phyloP scores from a whole-genome alignment of 1,140 invertebrate species.

The Oreohelix idahoensis region DNA sequence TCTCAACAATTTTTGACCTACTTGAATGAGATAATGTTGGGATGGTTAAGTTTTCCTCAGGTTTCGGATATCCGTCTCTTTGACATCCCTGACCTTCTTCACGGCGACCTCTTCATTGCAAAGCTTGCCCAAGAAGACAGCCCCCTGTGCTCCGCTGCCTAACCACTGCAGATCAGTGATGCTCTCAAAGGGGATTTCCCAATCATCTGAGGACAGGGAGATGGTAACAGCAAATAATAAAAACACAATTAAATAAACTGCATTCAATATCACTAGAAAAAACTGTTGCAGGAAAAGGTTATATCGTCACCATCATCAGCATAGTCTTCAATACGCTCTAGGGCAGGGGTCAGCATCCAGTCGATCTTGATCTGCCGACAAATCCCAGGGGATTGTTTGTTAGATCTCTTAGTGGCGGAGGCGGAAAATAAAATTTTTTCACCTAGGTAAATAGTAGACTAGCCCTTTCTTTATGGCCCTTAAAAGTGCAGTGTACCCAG shows the following conservation, averaged over 20 bases:
- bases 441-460: too few relatives aligned
- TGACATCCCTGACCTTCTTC: slow-evolving; percentile 95
- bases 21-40: slow-evolving; percentile 96
- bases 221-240: background rate
- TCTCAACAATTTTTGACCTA: slow-evolving; percentile 71
- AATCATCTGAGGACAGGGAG: slow-evolving; percentile 73
- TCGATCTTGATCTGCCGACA: too few relatives aligned
- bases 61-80: slow-evolving; percentile 95
- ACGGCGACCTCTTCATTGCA: slow-evolving; percentile 85
- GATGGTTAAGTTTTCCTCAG: slow-evolving; percentile 94
- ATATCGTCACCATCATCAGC: too few relatives aligned
- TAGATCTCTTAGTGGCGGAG: too few relatives aligned
- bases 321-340: too few relatives aligned
- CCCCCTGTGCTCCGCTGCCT: slow-evolving; percentile 95
- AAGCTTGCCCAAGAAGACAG: slow-evolving; percentile 92
- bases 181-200: slow-evolving; percentile 95
- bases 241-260: background rate
- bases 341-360: too few relatives aligned
- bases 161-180: slow-evolving; percentile 94
- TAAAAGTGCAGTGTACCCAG: too few relatives aligned
- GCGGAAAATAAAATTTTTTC: too few relatives aligned
- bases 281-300: too few relatives aligned
- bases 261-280: too few relatives aligned
- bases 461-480: too few relatives aligned
- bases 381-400: too few relatives aligned